phyloP scores from a whole-genome alignment of 2,113 vertebrate genomes.

The Melanerpes formicivorus region DNA sequence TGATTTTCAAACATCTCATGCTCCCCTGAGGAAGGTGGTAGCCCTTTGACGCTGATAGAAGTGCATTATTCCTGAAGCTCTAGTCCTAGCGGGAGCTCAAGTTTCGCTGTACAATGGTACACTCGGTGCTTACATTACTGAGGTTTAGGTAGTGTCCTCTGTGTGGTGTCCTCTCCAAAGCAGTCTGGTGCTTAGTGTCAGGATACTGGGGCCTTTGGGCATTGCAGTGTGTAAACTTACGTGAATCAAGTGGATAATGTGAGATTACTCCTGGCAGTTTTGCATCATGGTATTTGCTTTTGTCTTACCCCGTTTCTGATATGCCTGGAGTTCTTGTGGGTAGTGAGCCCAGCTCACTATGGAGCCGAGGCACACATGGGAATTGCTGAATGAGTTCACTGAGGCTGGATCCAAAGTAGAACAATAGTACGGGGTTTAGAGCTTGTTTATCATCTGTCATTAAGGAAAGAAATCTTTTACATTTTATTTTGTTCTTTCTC shows the following conservation, averaged over 20 bases:
- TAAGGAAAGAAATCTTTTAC: background rate
- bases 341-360: background rate
- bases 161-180: background rate
- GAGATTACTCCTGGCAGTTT: rapidly evolving
- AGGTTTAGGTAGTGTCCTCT: background rate
- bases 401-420: background rate
- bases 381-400: background rate
- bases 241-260: too few species aligned
- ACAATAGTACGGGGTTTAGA: background rate
- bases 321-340: rapidly evolving
- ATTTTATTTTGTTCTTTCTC: too few species aligned
- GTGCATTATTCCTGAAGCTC: background rate
- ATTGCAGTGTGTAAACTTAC: rapidly evolving
- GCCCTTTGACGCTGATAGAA: background rate
- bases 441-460: background rate
- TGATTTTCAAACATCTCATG: background rate
- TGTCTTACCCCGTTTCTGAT: rapidly evolving
- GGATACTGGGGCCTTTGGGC: background rate
- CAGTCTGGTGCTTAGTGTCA: rapidly evolving
- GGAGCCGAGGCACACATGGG: rapidly evolving
- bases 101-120: background rate
- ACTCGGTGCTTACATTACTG: rapidly evolving
- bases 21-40: background rate
- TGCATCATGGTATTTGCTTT: rapidly evolving
- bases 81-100: background rate